Conservation (phyloP, 2,797 vertebrate species). For the Oceanodroma leucorhoa region DNA sequence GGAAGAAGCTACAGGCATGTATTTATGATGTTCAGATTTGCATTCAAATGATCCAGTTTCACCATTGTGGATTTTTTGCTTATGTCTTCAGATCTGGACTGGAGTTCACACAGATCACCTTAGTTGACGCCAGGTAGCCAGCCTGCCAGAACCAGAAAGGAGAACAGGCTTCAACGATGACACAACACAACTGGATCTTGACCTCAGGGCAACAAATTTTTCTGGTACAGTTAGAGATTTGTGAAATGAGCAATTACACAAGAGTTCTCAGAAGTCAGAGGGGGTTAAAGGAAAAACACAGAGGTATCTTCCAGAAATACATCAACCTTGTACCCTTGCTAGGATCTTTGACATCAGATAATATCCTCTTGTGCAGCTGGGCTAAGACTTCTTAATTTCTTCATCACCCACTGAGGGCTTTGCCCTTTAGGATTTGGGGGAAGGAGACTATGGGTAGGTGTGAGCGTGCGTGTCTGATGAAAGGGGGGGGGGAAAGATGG, state of each 20-base stretch:
- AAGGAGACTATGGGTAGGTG: neutral
- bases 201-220: neutral
- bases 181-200: neutral
- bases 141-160: neutral
- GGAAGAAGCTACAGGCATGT: neutral
- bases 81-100: neutral
- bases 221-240: neutral
- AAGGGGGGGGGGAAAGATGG: fast-evolving
- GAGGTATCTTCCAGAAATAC: constrained; percentile 3
- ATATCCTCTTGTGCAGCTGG: neutral
- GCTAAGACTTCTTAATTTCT: neutral
- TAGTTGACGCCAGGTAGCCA: neutral
- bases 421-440: neutral
- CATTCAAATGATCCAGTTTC: neutral
- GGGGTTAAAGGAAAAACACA: neutral
- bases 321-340: neutral
- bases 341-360: neutral
- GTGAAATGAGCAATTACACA: neutral
- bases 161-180: neutral
- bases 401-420: neutral
- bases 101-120: neutral
- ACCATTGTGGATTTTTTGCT: neutral
- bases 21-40: neutral
- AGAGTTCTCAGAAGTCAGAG: neutral
- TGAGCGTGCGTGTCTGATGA: neutral